Evolutionary conservation across 2,797 vertebrate species (phyloP), one percentile per base, ranked within the genome.

Genomic region (Sebastes elongatus): DNA sequence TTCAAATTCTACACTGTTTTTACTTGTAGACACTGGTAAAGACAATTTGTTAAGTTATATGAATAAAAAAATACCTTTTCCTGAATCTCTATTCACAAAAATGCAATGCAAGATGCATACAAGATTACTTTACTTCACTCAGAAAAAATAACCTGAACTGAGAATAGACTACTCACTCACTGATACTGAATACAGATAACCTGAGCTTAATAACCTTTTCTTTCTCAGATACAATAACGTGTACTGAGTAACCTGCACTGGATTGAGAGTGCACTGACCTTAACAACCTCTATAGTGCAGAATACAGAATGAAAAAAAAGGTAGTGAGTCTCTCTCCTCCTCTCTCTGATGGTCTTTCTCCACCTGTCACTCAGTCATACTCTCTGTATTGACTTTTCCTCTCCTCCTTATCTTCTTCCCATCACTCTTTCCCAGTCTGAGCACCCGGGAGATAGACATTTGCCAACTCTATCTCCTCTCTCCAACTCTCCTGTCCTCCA

Each of bases 321-420:
- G 46, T 33, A 78, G 28, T 64, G 25, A 18, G 14, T 71, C 42
- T 60, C 35, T 52, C 63, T 76, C 68, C 28, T 30, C n/a, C 56
- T 60, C 57, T 57, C 65, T 61, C 59, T 16, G 35, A 35, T 38
- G 59, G 57, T 74, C 74, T 75, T 64, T 76, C 71, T 62, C 49
- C 11, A 62, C 56, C 82, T 67, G 42, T 83, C 82, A 76, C 80
- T 86, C 59, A 66, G 69, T 86, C 83, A 68, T 60, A 73, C 73
- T 75, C 30, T 78, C 33, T 74, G 49, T 85, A 86, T 90, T 86
- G 87, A 90, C 86, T 84, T 92, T 84, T 82, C 74, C 55, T 78
- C 73, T 81, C 66, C 13, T 64, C 62, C 74, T 69, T 85, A 87
- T 88, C 80, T 78, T 85, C 74, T 76, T 61, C 80, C 76, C 82